Conservation (phyloP, 2,113 vertebrate genomes). For the Parotia lawesii region DNA sequence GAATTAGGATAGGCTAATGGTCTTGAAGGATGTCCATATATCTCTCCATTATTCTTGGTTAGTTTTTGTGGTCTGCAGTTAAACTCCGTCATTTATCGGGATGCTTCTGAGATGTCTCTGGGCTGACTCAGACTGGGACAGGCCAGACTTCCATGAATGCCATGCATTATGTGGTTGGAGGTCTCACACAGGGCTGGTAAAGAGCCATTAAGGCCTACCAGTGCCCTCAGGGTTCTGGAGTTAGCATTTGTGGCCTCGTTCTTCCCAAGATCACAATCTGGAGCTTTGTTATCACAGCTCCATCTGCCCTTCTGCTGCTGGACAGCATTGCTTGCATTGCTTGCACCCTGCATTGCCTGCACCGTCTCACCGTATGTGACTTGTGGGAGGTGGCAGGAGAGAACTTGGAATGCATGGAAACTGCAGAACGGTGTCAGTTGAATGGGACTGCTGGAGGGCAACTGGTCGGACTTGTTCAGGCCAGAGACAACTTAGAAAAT, state of each 20-base stretch:
- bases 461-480: neutral
- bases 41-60: neutral
- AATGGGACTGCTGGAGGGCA: neutral
- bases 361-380: fast-evolving
- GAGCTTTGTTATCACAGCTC: neutral
- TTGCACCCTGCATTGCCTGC: neutral
- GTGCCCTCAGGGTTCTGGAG: neutral
- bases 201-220: neutral
- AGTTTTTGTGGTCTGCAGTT: neutral
- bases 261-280: neutral
- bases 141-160: neutral
- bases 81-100: neutral
- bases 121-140: neutral
- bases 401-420: neutral
- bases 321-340: neutral
- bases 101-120: neutral
- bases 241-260: neutral
- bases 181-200: neutral
- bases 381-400: neutral
- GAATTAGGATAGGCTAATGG: neutral
- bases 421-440: neutral
- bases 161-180: neutral
- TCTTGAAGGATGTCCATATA: neutral
- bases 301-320: neutral
- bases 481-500: neutral